Evolutionary conservation across 2,113 vertebrate genomes (phyloP).

Genomic region (Indicator maculatus): DNA sequence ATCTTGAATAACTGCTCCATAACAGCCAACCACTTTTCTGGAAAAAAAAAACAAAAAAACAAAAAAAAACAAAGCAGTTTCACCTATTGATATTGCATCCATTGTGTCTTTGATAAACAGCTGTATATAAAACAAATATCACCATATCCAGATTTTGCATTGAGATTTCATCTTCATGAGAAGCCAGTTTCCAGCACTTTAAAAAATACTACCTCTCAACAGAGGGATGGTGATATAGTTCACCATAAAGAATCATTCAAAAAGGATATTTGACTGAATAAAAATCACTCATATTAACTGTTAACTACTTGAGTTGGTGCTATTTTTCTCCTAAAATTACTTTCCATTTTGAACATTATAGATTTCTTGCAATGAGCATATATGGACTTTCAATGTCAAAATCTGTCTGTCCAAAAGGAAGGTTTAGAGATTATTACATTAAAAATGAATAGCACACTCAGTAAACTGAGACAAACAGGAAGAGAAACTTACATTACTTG

Average conservation of each 20-base stretch:
- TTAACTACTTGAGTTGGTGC: background rate
- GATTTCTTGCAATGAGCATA: background rate
- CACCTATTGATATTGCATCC: background rate
- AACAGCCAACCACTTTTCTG: background rate
- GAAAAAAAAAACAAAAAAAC: background rate
- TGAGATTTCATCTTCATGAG: background rate
- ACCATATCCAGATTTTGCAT: background rate
- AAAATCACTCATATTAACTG: background rate
- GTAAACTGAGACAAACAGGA: background rate
- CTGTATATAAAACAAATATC: background rate
- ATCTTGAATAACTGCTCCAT: background rate
- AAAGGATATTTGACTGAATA: background rate
- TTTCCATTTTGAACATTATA: background rate
- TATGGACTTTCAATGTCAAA: background rate
- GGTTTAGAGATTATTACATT: background rate
- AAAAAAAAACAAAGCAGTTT: background rate
- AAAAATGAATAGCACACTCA: background rate
- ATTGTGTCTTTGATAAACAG: background rate
- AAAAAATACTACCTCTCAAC: background rate
- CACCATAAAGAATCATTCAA: background rate
- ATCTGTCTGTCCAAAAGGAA: background rate
- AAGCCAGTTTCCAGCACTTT: background rate
- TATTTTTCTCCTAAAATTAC: background rate
- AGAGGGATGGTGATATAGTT: background rate
- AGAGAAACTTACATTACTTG: background rate